Conservation (phyloP, 2,888 invertebrate genomes). For the Amphipoea lucens region DNA sequence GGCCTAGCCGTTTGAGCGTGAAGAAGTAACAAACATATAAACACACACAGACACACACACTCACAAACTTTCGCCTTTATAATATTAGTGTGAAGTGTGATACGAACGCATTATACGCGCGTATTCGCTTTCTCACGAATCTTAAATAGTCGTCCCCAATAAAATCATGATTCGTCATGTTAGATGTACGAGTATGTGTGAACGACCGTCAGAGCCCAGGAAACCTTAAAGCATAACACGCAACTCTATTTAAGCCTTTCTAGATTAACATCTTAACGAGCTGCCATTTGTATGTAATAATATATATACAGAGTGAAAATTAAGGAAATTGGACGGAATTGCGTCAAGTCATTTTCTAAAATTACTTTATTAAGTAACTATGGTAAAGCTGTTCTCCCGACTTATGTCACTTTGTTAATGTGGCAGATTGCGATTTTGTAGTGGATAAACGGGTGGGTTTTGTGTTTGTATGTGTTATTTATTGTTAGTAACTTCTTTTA, state of each 20-base stretch:
- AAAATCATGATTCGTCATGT: constrained; percentile 1
- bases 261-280: constrained; percentile 41
- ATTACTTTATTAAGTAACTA: not conserved
- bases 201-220: not conserved
- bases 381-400: too few relatives aligned
- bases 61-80: too few relatives aligned
- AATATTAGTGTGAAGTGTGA: too few relatives aligned
- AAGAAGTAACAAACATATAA: too few relatives aligned
- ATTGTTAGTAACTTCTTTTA: too few relatives aligned
- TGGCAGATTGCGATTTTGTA: not conserved
- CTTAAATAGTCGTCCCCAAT: too few relatives aligned
- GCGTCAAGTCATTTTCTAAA: constrained; percentile 15
- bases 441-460: not conserved
- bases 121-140: too few relatives aligned
- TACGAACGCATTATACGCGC: too few relatives aligned
- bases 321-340: constrained; percentile 30
- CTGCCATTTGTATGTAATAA: constrained; percentile 10
- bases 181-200: not conserved
- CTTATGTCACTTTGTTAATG: not conserved
- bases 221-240: not conserved
- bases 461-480: too few relatives aligned
- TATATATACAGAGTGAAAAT: constrained; percentile 23
- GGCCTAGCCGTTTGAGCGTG: too few relatives aligned
- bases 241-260: constrained; percentile 20
- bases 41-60: too few relatives aligned